Percentiles rank a stretch among this genome's conserved stretches.
Conservation (phyloP, 2,888 invertebrate species). For the Entomobrya proxima region DNA sequence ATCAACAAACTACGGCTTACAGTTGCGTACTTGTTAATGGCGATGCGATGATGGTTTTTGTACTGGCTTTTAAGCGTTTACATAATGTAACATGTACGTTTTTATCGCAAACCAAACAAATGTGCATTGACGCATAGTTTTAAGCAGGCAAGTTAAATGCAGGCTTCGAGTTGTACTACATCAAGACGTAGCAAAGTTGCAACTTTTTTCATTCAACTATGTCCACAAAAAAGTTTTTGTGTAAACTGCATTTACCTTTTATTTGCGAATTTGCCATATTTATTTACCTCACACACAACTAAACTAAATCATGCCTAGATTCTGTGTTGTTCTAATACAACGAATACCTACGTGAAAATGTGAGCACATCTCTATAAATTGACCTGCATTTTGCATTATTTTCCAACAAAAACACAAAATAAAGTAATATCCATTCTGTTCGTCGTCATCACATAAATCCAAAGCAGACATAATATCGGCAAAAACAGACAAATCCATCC, state of each 20-base stretch:
- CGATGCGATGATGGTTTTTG: too few species aligned
- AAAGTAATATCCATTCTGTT: neutral
- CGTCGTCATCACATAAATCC: neutral
- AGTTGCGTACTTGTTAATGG: too few species aligned
- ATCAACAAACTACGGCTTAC: too few species aligned
- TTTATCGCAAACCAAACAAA: too few species aligned
- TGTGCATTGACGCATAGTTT: neutral
- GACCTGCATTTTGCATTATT: conserved; percentile 9
- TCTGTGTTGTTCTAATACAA: neutral
- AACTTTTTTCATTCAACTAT: conserved; percentile 40
- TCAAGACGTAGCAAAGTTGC: conserved; percentile 15
- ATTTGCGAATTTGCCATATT: too few species aligned
- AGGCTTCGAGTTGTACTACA: neutral
- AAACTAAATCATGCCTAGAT: neutral
- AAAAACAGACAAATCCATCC: conserved; percentile 10
- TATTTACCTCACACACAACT: too few species aligned
- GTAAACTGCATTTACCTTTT: conserved; percentile 14
- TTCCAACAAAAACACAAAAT: neutral
- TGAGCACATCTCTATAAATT: neutral
- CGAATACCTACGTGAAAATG: neutral
- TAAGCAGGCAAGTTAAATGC: too few species aligned
- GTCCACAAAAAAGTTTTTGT: conserved; percentile 12
- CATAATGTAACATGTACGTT: too few species aligned
- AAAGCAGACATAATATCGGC: conserved; percentile 13
- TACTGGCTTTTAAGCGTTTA: too few species aligned